Evolutionary conservation across 2,113 vertebrate species (phyloP).

Genomic region (Porphyrio hochstetteri): DNA sequence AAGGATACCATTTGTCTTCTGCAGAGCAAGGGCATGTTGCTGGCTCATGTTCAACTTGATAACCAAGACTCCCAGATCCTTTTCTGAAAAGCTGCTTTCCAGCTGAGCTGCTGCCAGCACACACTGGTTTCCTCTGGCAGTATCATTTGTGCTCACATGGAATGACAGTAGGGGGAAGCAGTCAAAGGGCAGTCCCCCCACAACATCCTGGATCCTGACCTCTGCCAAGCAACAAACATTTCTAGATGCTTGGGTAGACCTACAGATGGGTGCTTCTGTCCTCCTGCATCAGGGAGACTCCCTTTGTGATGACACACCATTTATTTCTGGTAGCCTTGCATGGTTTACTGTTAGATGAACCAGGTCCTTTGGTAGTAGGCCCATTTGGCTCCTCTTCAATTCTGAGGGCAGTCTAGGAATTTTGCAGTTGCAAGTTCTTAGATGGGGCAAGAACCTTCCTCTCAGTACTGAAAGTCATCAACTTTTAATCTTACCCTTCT

Average conservation of each 20-base stretch:
- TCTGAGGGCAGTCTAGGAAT: not conserved
- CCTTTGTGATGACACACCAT: not conserved
- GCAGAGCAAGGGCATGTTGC: not conserved
- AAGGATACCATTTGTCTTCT: not conserved
- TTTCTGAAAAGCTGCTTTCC: not conserved
- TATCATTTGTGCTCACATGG: not conserved
- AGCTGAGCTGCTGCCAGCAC: rapidly evolving
- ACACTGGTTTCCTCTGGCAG: not conserved
- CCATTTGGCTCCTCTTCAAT: not conserved
- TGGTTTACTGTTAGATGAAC: not conserved
- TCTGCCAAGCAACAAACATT: not conserved
- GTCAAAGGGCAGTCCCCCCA: not conserved
- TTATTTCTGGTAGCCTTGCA: not conserved
- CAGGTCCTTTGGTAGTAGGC: not conserved
- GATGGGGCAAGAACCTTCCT: not conserved
- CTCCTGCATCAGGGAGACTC: rapidly evolving
- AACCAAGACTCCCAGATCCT: not conserved
- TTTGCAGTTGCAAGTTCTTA: not conserved
- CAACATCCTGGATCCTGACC: not conserved
- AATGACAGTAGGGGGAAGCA: not conserved
- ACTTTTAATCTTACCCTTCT: not conserved
- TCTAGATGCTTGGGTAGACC: not conserved
- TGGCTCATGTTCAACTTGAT: not conserved
- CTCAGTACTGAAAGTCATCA: not conserved
- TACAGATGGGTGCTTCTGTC: not conserved